A percentile compares a stretch with the other conserved stretches of the same genome.
These are phyloP conservation scores for Dolichotis patagonum DNA, from an alignment of 2,113 vertebrate genomes.

Conservation along the genomic window DNA sequence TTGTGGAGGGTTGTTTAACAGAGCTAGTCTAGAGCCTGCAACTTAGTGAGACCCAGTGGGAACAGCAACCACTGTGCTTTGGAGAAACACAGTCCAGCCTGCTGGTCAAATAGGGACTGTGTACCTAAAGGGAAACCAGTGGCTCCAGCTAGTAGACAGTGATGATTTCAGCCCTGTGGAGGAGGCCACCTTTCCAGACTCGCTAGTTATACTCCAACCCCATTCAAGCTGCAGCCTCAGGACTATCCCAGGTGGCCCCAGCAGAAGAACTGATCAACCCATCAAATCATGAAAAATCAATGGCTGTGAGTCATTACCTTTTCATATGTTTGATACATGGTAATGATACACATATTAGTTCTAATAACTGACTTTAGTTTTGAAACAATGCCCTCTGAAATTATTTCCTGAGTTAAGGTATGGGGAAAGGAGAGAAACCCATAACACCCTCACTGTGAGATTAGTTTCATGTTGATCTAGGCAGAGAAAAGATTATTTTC, in stretches of 20 bases:
- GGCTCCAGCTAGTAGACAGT: neutral
- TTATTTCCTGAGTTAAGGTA: neutral
- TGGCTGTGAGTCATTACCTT: neutral
- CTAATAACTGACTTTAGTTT: neutral
- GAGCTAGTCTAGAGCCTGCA: neutral
- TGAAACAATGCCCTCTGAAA: neutral
- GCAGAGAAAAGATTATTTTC: neutral
- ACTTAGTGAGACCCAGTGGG: neutral
- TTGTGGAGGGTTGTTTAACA: neutral
- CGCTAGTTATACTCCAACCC: neutral
- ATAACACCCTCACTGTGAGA: neutral
- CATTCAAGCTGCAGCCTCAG: neutral
- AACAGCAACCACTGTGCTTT: neutral
- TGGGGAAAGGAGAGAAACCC: neutral
- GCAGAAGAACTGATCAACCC: neutral
- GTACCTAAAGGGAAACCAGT: neutral
- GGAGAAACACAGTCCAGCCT: neutral
- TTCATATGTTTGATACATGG: neutral
- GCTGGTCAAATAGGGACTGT: neutral
- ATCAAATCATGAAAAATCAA: slow-evolving; percentile 1
- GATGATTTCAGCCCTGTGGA: neutral
- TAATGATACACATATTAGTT: neutral
- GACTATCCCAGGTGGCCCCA: neutral
- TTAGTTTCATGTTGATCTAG: neutral
- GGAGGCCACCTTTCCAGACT: neutral